A percentile compares a stretch with the other conserved stretches of the same genome.
phyloP scores from a whole-genome alignment of 2,113 vertebrate species.

The Polypterus senegalus region DNA sequence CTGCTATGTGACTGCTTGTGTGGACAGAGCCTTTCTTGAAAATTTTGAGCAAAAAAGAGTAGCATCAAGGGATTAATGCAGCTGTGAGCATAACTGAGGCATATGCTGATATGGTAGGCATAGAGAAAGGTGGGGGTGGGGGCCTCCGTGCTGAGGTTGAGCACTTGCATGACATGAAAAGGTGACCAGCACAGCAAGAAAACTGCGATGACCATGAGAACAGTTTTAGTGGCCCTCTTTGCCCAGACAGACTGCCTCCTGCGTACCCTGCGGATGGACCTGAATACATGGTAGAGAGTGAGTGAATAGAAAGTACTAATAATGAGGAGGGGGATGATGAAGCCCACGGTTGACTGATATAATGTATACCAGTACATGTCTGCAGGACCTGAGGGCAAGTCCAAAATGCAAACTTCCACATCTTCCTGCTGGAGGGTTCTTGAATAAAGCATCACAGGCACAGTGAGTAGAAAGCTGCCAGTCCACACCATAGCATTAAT shows the following conservation, averaged over 20 bases:
- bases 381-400: slow-evolving; percentile 43
- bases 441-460: slow-evolving; percentile 60
- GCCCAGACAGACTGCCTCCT: slow-evolving; percentile 57
- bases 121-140: slow-evolving; percentile 47
- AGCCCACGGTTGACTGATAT: slow-evolving; percentile 59
- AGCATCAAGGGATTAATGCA: slow-evolving; percentile 66
- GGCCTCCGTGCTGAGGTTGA: slow-evolving; percentile 49
- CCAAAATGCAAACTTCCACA: slow-evolving; percentile 51
- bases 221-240: slow-evolving; percentile 56
- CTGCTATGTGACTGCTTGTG: slow-evolving; percentile 23
- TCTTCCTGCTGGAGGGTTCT: slow-evolving; percentile 36
- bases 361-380: slow-evolving; percentile 70
- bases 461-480: slow-evolving; percentile 52
- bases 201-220: slow-evolving; percentile 57
- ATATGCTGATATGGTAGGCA: slow-evolving; percentile 61
- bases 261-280: slow-evolving; percentile 54
- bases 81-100: slow-evolving; percentile 64
- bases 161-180: slow-evolving; percentile 62
- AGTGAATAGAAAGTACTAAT: slow-evolving; percentile 64
- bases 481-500: slow-evolving; percentile 60
- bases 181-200: slow-evolving; percentile 63
- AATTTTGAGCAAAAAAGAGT: slow-evolving; percentile 59
- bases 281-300: slow-evolving; percentile 65
- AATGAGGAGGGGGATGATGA: slow-evolving; percentile 57
- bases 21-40: slow-evolving; percentile 51